A percentile compares a stretch with the other conserved stretches of the same genome.
These are phyloP conservation scores for Megalurothrips usitatus DNA, from an alignment of 2,888 invertebrate genomes.

Conservation along the genomic window DNA sequence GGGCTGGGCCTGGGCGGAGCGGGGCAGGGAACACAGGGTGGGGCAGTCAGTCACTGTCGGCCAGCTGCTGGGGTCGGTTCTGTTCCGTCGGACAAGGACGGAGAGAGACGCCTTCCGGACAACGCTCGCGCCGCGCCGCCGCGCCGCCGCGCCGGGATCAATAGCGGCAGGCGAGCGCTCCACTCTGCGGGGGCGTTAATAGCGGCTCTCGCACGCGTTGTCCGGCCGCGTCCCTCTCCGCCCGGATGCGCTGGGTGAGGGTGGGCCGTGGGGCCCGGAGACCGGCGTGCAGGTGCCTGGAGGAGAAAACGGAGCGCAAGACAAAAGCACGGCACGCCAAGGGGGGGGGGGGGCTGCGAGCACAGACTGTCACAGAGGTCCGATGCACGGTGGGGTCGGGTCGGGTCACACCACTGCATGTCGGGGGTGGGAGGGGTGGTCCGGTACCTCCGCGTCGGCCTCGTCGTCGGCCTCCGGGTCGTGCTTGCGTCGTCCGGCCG, in stretches of 20 bases:
- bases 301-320: background rate
- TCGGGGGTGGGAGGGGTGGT: background rate
- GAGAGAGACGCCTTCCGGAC: background rate
- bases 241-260: background rate
- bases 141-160: background rate
- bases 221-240: background rate
- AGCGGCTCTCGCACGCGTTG: background rate
- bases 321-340: background rate
- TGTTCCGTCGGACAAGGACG: background rate
- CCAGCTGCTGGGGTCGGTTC: background rate
- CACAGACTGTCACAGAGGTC: background rate
- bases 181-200: too few species aligned
- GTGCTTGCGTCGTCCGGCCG: background rate
- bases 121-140: background rate
- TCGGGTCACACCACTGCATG: background rate
- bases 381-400: background rate
- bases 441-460: background rate
- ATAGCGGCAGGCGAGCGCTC: too few species aligned
- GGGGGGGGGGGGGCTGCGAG: background rate
- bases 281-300: background rate
- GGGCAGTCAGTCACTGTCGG: background rate
- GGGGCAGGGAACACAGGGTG: background rate
- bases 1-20: slow-evolving; percentile 35
- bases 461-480: background rate
- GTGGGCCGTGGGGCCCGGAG: too few species aligned